Percentiles rank a stretch among this genome's conserved stretches.
Conservation (phyloP, 2,888 invertebrate species). For the Drosophila tripunctata region DNA sequence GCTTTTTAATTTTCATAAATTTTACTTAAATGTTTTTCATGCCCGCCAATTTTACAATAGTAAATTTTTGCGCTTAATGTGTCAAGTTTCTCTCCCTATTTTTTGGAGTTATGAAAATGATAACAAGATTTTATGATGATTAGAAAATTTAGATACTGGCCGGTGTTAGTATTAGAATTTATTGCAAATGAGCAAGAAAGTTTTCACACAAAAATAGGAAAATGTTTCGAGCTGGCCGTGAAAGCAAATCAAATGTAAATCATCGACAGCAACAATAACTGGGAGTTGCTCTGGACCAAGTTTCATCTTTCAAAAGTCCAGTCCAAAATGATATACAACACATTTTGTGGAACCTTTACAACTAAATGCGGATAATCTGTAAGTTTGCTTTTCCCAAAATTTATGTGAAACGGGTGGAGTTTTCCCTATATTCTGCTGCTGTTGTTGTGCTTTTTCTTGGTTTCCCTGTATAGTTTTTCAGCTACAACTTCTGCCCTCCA, state of each 20-base stretch:
- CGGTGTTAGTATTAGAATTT: constrained; percentile 61
- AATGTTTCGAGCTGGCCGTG: constrained; percentile 20
- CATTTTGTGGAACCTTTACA: constrained; percentile 80
- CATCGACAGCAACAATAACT: constrained; percentile 64
- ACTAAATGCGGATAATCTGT: constrained; percentile 83
- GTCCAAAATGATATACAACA: constrained; percentile 79
- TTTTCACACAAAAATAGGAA: constrained; percentile 21
- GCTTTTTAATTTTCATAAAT: constrained; percentile 84
- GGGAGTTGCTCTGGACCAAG: constrained; percentile 53
- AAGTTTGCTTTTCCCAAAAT: constrained; percentile 78
- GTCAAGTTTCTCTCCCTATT: constrained; percentile 52
- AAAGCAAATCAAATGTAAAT: constrained; percentile 80
- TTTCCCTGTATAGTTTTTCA: constrained; percentile 70
- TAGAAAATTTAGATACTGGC: constrained; percentile 68
- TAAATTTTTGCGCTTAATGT: constrained; percentile 71
- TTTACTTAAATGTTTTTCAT: constrained; percentile 76
- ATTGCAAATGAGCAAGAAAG: constrained; percentile 67
- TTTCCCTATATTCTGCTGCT: constrained; percentile 45
- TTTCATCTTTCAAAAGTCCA: constrained; percentile 66
- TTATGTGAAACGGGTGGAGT: constrained; percentile 80
- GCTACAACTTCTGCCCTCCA: constrained; percentile 6
- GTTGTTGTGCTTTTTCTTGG: constrained; percentile 75
- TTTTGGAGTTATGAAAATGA: constrained; percentile 64
- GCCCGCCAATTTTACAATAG: constrained; percentile 31
- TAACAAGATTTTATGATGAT: constrained; percentile 81